These are phyloP conservation scores for Pelodiscus sinensis DNA, from an alignment of 2,113 vertebrate genomes.

Conservation along the genomic window DNA sequence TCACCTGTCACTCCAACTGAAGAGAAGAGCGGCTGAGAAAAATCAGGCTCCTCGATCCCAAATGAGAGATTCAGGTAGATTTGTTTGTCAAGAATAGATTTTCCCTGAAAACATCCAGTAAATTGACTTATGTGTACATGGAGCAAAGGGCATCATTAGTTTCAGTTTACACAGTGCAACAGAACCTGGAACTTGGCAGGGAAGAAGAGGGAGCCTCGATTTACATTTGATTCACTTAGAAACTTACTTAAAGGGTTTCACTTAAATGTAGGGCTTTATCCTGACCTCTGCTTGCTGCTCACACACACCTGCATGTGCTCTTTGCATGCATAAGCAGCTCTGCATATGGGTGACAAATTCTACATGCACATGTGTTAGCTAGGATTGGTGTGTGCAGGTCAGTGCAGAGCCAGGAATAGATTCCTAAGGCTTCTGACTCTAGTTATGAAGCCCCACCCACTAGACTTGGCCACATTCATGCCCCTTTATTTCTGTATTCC, in stretches of 20 bases:
- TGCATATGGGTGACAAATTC: not conserved
- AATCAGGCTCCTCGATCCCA: conserved; percentile 13
- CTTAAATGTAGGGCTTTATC: not conserved
- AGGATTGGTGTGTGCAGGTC: not conserved
- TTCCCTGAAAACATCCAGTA: conserved; percentile 15
- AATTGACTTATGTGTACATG: not conserved
- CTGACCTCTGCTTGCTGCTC: not conserved
- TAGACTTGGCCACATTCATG: not conserved
- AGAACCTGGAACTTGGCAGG: not conserved
- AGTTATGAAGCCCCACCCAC: not conserved
- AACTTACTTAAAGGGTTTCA: not conserved
- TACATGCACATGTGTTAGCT: not conserved
- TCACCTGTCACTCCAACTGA: conserved; percentile 17
- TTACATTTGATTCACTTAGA: not conserved
- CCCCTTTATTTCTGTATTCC: not conserved
- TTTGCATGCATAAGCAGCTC: not conserved
- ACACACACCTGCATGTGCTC: not conserved
- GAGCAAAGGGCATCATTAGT: not conserved
- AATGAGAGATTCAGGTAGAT: not conserved
- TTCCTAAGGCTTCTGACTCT: not conserved
- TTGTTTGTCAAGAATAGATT: conserved; percentile 31
- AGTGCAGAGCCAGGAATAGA: not conserved
- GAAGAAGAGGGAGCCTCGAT: not conserved
- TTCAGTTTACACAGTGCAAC: conserved; percentile 13
- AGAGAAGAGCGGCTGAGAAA: conserved; percentile 16